Evolutionary conservation across 2,888 invertebrate genomes (phyloP), one percentile per base, ranked within the genome.

Genomic region (Ochropacha duplaris): DNA sequence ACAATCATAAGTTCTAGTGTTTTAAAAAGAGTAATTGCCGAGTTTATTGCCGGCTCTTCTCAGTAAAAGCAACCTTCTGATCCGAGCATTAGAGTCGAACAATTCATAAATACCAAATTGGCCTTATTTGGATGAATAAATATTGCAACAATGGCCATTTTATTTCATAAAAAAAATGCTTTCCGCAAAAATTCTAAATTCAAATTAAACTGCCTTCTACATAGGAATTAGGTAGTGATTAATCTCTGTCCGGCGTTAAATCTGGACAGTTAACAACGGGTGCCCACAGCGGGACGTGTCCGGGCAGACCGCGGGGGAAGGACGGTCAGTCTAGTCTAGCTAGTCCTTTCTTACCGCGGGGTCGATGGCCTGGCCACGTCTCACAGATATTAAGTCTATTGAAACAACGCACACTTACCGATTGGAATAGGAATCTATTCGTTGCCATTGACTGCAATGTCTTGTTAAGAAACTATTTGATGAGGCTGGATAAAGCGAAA

Each of bases 211-310:
- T 44, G 19, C 44, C 16, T 19, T 19, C 44, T 19, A 44, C 16
- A 39, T 44, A 44, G 19, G 19, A 44, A 19, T 44, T 44, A 44
- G 44, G 19, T 9, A 44, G n/a, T 60, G 55, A 66, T 81, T 72
- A 72, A 79, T 80, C 78, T 74, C 62, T 57, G 71, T 67, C 65
- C 54, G 56, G 34, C 64, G 64, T 64, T 69, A 72, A 78, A 79
- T 73, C 73, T 68, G 56, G 65, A 61, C 62, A 66, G 44, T 65
- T 70, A 68, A 71, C 66, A 63, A 59, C 36, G 36, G 34, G 36
- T 36, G 9, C n/a, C 36, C 36, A 36, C 44, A 44, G 44, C 44
- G 44, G 44, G 44, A 44, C 44, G 19, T 44, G 51, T 54, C 55
- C 59, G 65, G 69, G 58, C 58, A 56, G 64, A 64, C 66, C 64